Evolutionary conservation across 2,888 invertebrate genomes (phyloP).

Genomic region (Cybosia mesomella): DNA sequence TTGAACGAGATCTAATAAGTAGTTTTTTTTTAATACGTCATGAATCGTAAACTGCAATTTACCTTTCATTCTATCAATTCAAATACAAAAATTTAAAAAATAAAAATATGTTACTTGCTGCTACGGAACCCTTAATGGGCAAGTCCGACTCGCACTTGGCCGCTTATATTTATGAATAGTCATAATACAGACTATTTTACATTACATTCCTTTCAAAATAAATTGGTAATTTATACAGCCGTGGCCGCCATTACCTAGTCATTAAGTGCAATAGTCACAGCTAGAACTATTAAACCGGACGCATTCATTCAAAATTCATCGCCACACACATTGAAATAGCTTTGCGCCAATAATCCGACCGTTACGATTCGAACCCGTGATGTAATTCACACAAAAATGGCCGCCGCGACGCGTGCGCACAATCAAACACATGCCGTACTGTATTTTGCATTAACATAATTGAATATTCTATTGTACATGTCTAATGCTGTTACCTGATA

Average conservation of each 20-base stretch:
- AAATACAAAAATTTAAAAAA: no score
- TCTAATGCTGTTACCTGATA: constrained; percentile 76
- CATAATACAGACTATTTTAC: no score
- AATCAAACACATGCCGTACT: constrained; percentile 69
- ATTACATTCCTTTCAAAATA: constrained; percentile 2
- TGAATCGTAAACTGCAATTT: no score
- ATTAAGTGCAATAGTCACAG: constrained; percentile 21
- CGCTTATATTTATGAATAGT: no score
- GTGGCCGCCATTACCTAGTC: not conserved
- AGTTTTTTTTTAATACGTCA: no score
- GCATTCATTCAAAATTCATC: constrained; percentile 38
- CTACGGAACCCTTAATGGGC: no score
- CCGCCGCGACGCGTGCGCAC: constrained; percentile 69
- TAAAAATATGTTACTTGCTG: no score
- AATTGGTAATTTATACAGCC: not conserved
- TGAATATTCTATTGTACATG: constrained; percentile 80
- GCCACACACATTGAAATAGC: constrained; percentile 39
- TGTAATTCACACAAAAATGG: constrained; percentile 70
- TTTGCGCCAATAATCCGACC: constrained; percentile 62
- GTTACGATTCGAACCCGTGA: constrained; percentile 65
- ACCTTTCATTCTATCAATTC: no score
- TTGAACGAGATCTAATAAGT: no score
- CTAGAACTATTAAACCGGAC: constrained; percentile 29
- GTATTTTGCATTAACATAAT: constrained; percentile 73
- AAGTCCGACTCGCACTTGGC: no score